Evolutionary conservation across 2,797 vertebrate species (phyloP).

Genomic region (Zalophus californianus): DNA sequence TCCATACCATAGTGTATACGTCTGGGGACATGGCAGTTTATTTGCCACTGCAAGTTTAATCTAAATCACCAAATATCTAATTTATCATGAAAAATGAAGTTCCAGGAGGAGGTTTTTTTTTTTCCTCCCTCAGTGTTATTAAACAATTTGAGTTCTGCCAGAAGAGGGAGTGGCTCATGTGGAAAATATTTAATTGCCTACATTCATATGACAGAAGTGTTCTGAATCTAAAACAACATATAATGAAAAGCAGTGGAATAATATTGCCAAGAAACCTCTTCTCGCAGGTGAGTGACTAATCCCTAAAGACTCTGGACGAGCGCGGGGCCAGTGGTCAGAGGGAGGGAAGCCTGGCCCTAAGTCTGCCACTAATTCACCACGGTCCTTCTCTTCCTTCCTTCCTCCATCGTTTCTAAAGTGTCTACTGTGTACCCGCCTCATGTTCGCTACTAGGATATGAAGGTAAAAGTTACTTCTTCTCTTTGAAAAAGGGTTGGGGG

Average conservation of each 20-base stretch:
- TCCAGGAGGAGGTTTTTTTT: neutral
- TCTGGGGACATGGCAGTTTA: constrained; percentile 51
- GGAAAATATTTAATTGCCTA: constrained; percentile 70
- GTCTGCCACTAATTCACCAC: neutral
- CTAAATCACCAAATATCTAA: constrained; percentile 58
- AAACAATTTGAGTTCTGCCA: constrained; percentile 51
- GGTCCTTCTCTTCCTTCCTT: neutral
- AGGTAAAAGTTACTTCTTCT: neutral
- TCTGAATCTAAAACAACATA: constrained; percentile 63
- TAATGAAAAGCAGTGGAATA: constrained; percentile 34
- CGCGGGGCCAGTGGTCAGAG: neutral
- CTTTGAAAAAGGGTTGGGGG: neutral
- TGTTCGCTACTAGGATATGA: neutral
- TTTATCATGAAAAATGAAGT: constrained; percentile 73
- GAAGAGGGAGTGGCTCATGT: constrained; percentile 46
- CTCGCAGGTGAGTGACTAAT: neutral
- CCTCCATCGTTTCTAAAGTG: neutral
- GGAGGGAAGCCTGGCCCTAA: neutral
- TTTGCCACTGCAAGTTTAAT: constrained; percentile 61
- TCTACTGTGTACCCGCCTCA: neutral
- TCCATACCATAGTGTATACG: neutral
- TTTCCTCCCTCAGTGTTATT: constrained; percentile 45
- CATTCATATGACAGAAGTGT: constrained; percentile 10
- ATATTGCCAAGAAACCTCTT: neutral
- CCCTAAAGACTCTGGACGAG: neutral